Evolutionary conservation across 2,113 vertebrate genomes (phyloP), one percentile per base, ranked within the genome.

Genomic region (Rhineura floridana): DNA sequence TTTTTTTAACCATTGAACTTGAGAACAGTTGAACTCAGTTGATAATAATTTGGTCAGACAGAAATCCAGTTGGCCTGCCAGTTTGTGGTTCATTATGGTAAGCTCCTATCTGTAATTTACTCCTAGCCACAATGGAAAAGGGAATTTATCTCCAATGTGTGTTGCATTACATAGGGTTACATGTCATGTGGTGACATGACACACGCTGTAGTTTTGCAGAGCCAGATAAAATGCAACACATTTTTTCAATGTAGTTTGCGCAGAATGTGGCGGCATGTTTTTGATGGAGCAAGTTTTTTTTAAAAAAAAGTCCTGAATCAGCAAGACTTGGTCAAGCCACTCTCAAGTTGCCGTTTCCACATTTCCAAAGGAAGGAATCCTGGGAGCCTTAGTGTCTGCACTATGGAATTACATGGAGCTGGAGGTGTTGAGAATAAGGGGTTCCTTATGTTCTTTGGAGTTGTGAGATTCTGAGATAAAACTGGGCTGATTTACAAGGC

Each of bases 51-150:
- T 86, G 85, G 91, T 89, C 73, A 90, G 95, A 91, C 92, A 95
- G 89, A 94, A 96, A 83, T 89, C 48, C 75, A 52, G 70, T 86
- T 84, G 91, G 79, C 79, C 65, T 95, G 95, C 92, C 92, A 93
- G 91, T 90, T 94, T 94, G 94, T 95, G 94, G 95, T 95, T 95
- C 93, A 95, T 95, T 92, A 90, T 87, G 81, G 79, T 90, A 90
- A 94, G 88, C 88, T 93, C 25, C 92, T 93, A 93, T 95, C 93
- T 93, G 89, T 86, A 94, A 94, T 94, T 95, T 95, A 81, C 87
- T 94, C 88, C 90, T 42, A 36, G 91, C 91, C 84, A 11, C 86
- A 93, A 90, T 94, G 92, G 88, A 91, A 95, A 92, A 91, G 86
- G 81, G 90, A 86, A 90, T 86, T 92, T 90, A 91, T 12, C 90